These are phyloP conservation scores for Diadema setosum DNA, from an alignment of 35 echinoderm and acorn worm genomes.

Conservation along the genomic window DNA sequence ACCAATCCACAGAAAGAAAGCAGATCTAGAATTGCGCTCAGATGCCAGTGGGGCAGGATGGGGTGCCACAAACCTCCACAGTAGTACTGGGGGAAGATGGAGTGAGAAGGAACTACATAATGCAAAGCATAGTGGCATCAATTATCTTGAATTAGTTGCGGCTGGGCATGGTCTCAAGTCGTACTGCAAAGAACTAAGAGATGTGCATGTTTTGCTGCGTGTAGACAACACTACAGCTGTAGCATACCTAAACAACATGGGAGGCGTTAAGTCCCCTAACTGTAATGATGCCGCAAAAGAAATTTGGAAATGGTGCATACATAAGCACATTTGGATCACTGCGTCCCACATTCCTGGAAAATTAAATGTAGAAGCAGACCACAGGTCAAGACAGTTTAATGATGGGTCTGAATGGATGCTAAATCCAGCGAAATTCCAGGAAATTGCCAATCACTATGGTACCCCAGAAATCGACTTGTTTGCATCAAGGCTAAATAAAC, in stretches of 20 bases:
- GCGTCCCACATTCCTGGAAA: conserved; percentile 36
- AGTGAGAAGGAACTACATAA: not conserved
- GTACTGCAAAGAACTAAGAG: not conserved
- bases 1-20: not conserved
- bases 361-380: conserved; percentile 39
- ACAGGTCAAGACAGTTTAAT: conserved; percentile 38
- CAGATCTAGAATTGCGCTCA: not conserved
- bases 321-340: conserved; percentile 49
- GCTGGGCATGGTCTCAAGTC: not conserved
- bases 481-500: conserved; percentile 50
- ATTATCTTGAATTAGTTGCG: conserved; percentile 45
- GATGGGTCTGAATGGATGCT: conserved; percentile 51
- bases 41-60: conserved; percentile 51
- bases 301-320: conserved; percentile 47
- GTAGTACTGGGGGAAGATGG: conserved; percentile 47
- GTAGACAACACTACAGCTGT: conserved; percentile 65
- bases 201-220: not conserved
- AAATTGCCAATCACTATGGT: conserved; percentile 14
- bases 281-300: conserved; percentile 32
- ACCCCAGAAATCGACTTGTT: conserved; percentile 58
- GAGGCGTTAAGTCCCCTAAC: conserved; percentile 31
- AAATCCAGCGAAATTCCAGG: not conserved
- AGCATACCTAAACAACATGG: conserved; percentile 59
- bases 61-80: conserved; percentile 19
- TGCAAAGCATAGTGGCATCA: conserved; percentile 4